A percentile compares a stretch with the other conserved stretches of the same genome.
Conservation (phyloP, 2,113 vertebrate species). For the Lampris incognitus region DNA sequence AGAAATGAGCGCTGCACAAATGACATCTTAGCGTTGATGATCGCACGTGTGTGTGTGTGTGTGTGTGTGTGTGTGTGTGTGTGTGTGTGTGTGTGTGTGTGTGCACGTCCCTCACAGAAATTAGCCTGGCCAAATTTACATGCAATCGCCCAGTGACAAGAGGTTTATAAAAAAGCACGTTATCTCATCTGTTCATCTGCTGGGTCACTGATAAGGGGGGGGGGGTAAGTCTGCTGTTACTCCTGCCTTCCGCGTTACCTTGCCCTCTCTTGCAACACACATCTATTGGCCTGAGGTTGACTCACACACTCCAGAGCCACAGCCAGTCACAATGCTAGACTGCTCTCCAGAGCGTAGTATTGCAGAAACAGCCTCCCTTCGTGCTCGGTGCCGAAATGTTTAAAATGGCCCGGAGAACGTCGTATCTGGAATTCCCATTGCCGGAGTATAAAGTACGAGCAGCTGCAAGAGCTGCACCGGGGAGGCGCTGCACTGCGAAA, state of each 20-base stretch:
- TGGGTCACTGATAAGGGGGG: conserved; percentile 21
- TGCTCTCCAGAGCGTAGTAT: conserved; percentile 13
- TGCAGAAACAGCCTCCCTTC: background rate
- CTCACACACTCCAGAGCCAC: background rate
- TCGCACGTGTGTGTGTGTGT: background rate
- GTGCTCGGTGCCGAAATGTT: background rate
- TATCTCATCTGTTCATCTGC: conserved; percentile 33
- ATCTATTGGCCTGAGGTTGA: conserved; percentile 32
- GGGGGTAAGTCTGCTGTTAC: conserved; percentile 33
- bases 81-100: conserved; percentile 21
- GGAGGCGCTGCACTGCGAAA: background rate
- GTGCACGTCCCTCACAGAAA: conserved; percentile 25
- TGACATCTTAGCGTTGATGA: background rate
- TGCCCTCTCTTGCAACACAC: conserved; percentile 1
- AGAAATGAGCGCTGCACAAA: conserved; percentile 38
- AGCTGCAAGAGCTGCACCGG: background rate
- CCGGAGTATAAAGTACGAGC: conserved; percentile 2
- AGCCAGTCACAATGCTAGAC: conserved; percentile 4
- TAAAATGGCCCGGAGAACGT: background rate
- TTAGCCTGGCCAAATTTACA: conserved; percentile 35
- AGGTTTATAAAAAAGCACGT: background rate
- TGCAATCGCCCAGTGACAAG: conserved; percentile 24
- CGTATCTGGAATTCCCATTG: too few species aligned
- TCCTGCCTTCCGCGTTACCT: background rate
- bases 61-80: background rate